A percentile compares a stretch with the other conserved stretches of the same genome.
Conservation (phyloP, 2,888 invertebrate species). For the Diarsia brunnea region DNA sequence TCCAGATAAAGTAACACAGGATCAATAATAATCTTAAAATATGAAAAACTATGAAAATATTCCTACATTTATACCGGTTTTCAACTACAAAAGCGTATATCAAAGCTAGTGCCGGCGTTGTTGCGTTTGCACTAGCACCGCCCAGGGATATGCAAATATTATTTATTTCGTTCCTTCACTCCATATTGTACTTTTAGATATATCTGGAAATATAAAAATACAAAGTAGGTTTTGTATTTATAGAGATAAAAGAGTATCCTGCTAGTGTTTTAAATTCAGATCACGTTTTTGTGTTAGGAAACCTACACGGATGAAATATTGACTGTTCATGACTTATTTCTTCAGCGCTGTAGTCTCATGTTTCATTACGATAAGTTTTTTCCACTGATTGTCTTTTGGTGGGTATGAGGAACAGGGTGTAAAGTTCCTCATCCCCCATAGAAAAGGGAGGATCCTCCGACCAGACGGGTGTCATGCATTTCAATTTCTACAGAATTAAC, state of each 20-base stretch:
- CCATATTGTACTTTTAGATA: slow-evolving; percentile 2
- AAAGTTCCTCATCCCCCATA: too few species aligned
- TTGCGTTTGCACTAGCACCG: neutral
- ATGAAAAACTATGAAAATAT: neutral
- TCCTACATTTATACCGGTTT: neutral
- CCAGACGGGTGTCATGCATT: too few species aligned
- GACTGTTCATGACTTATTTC: neutral
- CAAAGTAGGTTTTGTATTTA: neutral
- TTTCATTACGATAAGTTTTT: neutral
- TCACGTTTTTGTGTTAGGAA: neutral
- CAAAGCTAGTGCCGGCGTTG: neutral
- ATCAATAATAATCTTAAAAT: neutral
- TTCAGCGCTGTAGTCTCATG: neutral
- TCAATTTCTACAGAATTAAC: neutral
- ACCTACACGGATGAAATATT: neutral
- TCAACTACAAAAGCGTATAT: slow-evolving; percentile 5
- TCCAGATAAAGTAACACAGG: neutral
- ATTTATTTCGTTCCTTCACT: slow-evolving; percentile 30
- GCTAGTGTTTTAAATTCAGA: neutral
- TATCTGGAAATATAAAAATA: neutral
- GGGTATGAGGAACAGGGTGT: too few species aligned
- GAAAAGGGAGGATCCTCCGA: too few species aligned
- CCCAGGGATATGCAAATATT: slow-evolving; percentile 36
- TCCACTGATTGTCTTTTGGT: too few species aligned
- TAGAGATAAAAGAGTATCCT: neutral